Conservation (phyloP, 1,140 invertebrate species). For the Diploscapter pachys region DNA sequence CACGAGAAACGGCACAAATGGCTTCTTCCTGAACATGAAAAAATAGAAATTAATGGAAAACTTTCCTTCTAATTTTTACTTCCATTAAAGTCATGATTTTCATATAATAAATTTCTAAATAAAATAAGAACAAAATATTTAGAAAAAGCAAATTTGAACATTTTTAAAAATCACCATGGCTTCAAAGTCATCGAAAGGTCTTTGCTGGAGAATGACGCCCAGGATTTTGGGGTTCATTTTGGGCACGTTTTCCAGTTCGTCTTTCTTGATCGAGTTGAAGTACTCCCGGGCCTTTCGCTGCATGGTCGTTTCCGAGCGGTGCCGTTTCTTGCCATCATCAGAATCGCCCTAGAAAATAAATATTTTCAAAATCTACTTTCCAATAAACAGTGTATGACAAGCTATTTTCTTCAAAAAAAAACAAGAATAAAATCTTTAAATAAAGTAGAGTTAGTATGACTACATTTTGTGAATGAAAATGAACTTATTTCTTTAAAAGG, state of each 20-base stretch:
- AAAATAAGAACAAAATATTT: background rate
- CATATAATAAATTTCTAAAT: background rate
- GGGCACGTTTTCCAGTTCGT: constrained; percentile 36
- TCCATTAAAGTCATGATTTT: too few relatives aligned
- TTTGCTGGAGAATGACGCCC: constrained; percentile 30
- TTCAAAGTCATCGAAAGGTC: constrained; percentile 37
- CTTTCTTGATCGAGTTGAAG: constrained; percentile 36
- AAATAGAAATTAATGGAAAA: constrained; percentile 13
- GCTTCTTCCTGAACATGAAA: constrained; percentile 31
- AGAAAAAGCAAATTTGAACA: too few relatives aligned
- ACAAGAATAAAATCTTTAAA: too few relatives aligned
- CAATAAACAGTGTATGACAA: constrained; percentile 7
- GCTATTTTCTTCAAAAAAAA: too few relatives aligned
- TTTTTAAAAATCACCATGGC: constrained; percentile 18
- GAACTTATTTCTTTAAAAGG: too few relatives aligned
- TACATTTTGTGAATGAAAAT: too few relatives aligned
- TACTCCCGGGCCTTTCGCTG: constrained; percentile 43
- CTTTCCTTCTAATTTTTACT: too few relatives aligned
- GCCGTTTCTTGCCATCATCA: constrained; percentile 5
- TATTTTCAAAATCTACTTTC: background rate
- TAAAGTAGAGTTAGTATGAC: too few relatives aligned
- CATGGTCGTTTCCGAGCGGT: constrained; percentile 1
- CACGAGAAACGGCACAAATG: constrained; percentile 11
- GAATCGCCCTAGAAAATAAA: constrained; percentile 2
- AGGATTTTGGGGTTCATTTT: constrained; percentile 43